Percentiles rank a stretch among this genome's conserved stretches.
Evolutionary conservation across 2,797 vertebrate genomes (phyloP).

Genomic region (Emydoidea blandingii): DNA sequence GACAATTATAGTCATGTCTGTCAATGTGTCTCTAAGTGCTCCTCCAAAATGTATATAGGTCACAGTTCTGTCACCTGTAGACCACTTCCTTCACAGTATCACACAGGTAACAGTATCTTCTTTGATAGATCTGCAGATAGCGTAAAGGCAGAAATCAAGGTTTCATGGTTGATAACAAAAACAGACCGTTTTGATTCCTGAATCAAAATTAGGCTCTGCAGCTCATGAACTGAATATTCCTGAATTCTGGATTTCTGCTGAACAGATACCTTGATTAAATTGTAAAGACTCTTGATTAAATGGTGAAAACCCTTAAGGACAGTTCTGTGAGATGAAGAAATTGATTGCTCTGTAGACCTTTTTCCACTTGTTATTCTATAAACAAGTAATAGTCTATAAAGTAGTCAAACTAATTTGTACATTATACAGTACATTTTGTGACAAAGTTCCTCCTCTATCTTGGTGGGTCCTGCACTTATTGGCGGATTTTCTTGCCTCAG

Average conservation of each 20-base stretch:
- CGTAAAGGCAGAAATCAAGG: not conserved
- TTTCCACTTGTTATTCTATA: not conserved
- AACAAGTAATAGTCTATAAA: not conserved
- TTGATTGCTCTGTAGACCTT: not conserved
- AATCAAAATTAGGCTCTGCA: not conserved
- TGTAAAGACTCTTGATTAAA: not conserved
- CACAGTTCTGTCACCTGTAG: not conserved
- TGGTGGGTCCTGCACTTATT: too few species aligned
- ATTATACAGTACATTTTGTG: not conserved
- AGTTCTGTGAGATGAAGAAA: not conserved
- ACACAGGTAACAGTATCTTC: not conserved
- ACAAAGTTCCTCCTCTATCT: too few species aligned
- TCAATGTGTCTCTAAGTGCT: not conserved
- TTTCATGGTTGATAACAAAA: not conserved
- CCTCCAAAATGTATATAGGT: not conserved
- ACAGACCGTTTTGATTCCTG: not conserved
- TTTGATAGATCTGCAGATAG: not conserved
- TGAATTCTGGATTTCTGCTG: not conserved
- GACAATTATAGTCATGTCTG: not conserved
- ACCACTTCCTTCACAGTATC: not conserved
- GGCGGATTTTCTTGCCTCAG: too few species aligned
- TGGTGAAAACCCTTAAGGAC: not conserved
- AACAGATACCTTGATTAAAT: not conserved
- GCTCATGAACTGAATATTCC: not conserved
- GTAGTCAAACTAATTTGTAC: not conserved